Conservation (phyloP, 1,140 invertebrate species). For the Drosophila willistoni region DNA sequence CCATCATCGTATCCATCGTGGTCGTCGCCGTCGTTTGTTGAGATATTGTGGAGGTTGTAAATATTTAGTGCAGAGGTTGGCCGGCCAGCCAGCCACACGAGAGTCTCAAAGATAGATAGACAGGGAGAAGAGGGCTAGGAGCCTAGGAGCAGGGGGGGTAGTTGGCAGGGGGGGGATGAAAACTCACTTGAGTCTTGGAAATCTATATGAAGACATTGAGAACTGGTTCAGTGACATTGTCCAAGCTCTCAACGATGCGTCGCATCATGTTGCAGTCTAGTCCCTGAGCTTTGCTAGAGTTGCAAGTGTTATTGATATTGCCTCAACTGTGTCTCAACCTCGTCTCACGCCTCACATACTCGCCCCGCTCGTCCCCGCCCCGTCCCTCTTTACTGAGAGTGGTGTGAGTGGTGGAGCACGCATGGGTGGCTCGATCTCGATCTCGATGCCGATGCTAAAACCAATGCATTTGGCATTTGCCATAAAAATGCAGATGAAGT, state of each 20-base stretch:
- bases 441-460: constrained; percentile 61
- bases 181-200: constrained; percentile 33
- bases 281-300: constrained; percentile 50
- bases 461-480: constrained; percentile 45
- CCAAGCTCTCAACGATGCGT: constrained; percentile 51
- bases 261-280: constrained; percentile 74
- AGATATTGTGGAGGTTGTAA: constrained; percentile 81
- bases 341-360: background rate
- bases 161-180: background rate
- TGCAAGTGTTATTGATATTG: constrained; percentile 82
- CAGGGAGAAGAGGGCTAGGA: constrained; percentile 16
- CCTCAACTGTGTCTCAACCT: constrained; percentile 21
- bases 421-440: constrained; percentile 71
- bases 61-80: constrained; percentile 81
- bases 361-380: background rate
- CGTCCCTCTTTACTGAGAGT: background rate
- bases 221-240: constrained; percentile 81
- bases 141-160: background rate
- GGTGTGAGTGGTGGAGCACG: constrained; percentile 46
- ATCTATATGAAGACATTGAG: constrained; percentile 79
- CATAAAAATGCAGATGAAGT: constrained; percentile 77
- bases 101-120: constrained; percentile 7
- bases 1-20: constrained; percentile 28
- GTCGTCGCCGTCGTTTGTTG: constrained; percentile 57
- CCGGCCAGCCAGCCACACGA: constrained; percentile 22